Conservation (phyloP, 2,797 vertebrate species). For the Hypotaenidia okinawae region DNA sequence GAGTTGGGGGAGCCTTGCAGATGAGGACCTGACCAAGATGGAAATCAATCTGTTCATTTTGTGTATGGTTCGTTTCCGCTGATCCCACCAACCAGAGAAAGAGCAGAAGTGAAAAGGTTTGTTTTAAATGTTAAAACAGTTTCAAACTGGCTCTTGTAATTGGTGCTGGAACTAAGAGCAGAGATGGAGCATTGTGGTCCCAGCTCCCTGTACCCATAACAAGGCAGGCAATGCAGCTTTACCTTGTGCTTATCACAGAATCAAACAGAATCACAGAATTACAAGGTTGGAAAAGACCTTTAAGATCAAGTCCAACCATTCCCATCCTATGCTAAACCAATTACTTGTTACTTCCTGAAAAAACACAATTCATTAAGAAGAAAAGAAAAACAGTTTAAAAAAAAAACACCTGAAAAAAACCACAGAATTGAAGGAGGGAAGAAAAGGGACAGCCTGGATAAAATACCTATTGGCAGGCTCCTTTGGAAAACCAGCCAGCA, state of each 20-base stretch:
- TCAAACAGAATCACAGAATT: no score
- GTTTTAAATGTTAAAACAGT: not conserved
- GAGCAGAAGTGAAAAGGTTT: not conserved
- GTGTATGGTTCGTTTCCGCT: not conserved
- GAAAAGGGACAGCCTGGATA: not conserved
- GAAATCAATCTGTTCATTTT: not conserved
- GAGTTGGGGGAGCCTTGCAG: not conserved
- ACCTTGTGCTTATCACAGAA: not conserved
- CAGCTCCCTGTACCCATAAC: not conserved
- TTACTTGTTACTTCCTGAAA: not conserved
- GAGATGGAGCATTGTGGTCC: not conserved
- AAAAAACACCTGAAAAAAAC: accelerated
- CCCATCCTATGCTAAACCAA: no score
- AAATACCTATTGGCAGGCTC: not conserved
- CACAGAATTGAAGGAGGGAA: not conserved
- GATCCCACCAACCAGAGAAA: not conserved
- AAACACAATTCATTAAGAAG: not conserved
- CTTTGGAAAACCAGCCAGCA: not conserved
- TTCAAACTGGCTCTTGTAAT: not conserved
- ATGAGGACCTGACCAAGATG: not conserved
- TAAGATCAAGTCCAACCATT: no score
- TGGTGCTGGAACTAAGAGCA: not conserved
- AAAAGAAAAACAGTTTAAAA: not conserved
- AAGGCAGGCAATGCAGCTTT: not conserved
- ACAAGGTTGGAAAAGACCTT: no score